phyloP scores from a whole-genome alignment of 2,797 vertebrate species.

The Megalops cyprinoides region DNA sequence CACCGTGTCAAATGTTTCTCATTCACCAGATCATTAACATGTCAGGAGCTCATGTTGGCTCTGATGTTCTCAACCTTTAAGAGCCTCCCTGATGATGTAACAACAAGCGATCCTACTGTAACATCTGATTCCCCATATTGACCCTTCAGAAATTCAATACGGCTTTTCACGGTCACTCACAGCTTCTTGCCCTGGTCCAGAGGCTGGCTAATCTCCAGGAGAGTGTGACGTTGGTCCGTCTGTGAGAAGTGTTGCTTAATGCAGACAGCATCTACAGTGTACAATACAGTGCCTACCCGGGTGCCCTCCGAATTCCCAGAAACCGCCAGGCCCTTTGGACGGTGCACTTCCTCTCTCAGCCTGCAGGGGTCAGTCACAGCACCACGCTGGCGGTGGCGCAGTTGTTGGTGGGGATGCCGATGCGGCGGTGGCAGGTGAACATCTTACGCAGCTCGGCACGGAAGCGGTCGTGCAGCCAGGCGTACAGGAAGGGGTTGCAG shows the following conservation, averaged over 20 bases:
- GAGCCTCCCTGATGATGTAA: background rate
- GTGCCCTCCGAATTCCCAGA: too few relatives aligned
- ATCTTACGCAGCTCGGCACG: conserved; percentile 81
- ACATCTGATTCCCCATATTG: background rate
- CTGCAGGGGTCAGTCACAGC: too few relatives aligned
- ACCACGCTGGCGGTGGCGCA: conserved; percentile 75
- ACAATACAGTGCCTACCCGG: too few relatives aligned
- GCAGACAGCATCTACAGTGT: too few relatives aligned
- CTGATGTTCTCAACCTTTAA: background rate
- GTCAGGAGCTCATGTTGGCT: background rate
- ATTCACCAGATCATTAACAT: background rate
- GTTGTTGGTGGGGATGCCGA: conserved; percentile 76
- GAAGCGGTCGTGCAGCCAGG: conserved; percentile 88
- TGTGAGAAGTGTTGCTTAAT: background rate
- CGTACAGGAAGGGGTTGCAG: conserved; percentile 88
- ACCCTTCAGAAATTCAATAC: background rate
- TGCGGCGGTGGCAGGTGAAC: conserved; percentile 75
- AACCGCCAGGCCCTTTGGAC: background rate
- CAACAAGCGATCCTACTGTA: background rate
- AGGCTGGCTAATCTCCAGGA: background rate
- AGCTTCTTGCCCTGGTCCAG: background rate
- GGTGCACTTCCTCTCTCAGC: background rate
- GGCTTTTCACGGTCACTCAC: background rate
- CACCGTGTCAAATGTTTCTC: background rate
- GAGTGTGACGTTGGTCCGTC: background rate